A percentile compares a stretch with the other conserved stretches of the same genome.
Evolutionary conservation across 2,888 invertebrate species (phyloP).

Genomic region (Hylaea fasciaria): DNA sequence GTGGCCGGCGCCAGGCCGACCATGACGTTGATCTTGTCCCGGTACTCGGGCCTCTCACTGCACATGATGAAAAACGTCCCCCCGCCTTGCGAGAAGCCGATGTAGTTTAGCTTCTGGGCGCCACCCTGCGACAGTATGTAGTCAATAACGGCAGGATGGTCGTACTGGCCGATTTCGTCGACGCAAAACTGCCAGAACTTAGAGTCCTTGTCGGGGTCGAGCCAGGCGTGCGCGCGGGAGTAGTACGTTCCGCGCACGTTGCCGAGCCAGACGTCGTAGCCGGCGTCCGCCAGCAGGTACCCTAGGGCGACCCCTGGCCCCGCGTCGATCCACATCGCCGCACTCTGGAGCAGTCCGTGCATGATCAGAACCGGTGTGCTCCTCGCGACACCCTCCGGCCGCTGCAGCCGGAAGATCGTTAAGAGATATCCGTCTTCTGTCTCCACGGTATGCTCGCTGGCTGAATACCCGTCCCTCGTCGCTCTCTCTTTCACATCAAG

Average conservation of each 20-base stretch:
- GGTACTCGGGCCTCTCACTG: constrained; percentile 86
- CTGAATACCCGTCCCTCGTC: constrained; percentile 52
- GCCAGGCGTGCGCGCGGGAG: constrained; percentile 74
- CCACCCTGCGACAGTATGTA: constrained; percentile 59
- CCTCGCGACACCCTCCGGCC: constrained; percentile 40
- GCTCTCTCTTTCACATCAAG: constrained; percentile 34
- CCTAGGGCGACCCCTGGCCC: constrained; percentile 57
- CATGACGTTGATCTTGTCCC: constrained; percentile 85
- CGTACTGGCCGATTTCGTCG: constrained; percentile 90
- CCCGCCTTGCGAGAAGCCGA: constrained; percentile 92
- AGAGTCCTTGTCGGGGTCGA: constrained; percentile 60
- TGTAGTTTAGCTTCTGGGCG: constrained; percentile 62
- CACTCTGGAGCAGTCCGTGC: constrained; percentile 67
- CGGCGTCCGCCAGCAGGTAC: constrained; percentile 48
- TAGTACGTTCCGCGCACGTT: constrained; percentile 57
- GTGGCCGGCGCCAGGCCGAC: constrained; percentile 87
- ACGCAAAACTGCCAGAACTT: constrained; percentile 87
- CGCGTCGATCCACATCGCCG: constrained; percentile 64
- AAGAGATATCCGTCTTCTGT: constrained; percentile 69
- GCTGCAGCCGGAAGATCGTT: constrained; percentile 58
- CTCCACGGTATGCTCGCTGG: constrained; percentile 58
- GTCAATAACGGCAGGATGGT: constrained; percentile 87
- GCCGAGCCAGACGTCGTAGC: constrained; percentile 47
- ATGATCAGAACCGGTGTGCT: constrained; percentile 64
- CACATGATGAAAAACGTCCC: constrained; percentile 87